Evolutionary conservation across 2,797 vertebrate species (phyloP), one percentile per base, ranked within the genome.

Genomic region (Echiichthys vipera): DNA sequence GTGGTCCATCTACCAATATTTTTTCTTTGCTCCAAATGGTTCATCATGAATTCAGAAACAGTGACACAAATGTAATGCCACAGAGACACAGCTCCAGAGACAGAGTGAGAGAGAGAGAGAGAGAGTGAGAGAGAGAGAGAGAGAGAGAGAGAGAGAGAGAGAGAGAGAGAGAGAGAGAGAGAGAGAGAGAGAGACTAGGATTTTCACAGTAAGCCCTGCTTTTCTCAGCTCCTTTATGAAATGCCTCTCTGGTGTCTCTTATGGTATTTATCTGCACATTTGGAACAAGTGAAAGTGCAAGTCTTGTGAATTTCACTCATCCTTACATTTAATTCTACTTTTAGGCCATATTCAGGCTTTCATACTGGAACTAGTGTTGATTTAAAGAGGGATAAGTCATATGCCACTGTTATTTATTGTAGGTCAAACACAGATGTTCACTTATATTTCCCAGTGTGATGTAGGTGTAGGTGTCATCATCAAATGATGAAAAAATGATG

Each of bases 351-450:
- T 46, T 70, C 42, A 64, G 53, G 50, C 12, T 11, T 30, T 32
- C 24, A 29, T 45, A 45, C 17, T 20, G 55, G 49, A 66, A 27
- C 46, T 17, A n/a, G 17, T 36, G 25, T 50, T 37, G 24, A 10
- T 36, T 32, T 30, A 7, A 53, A 36, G 17, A 62, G 7, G 29
- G 14, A 64, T 46, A 40, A 30, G 22, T 53, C 30, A 3, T 46
- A 24, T 66, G 58, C 39, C 51, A 43, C 11, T 54, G 34, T 61
- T 70, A 55, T 39, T 20, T 56, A 67, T 56, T 64, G 61, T 74
- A 63, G 9, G 25, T 73, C 43, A 36, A 78, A 79, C 71, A 78
- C 59, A 47, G 34, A 37, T 62, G 36, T 79, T 69, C 56, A 81
- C 43, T 37, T 54, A 20, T 24, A 49, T 70, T 57, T 46, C 29